Evolutionary conservation across 1,140 invertebrate species (phyloP), one percentile per base, ranked within the genome.

Genomic region (Orchestia grillus): DNA sequence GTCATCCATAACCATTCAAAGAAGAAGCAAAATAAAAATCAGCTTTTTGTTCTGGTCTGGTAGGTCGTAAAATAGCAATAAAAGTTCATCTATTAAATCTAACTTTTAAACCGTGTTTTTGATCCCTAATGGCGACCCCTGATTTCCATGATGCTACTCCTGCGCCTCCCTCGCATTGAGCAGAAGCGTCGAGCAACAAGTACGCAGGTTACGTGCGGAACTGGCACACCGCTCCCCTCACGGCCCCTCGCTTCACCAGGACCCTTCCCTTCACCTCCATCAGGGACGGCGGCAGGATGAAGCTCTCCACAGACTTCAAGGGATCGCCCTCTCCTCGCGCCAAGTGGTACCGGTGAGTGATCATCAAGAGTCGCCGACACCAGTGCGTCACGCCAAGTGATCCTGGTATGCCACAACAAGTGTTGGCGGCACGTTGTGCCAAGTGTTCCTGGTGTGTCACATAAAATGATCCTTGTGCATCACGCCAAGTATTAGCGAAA

Each of bases 341-440:
- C 91, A 98, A 98, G 94, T 99, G 99, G 98, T 98, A 98, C 97
- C 98, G 98, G 97, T 98, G 99, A 96, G 96, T 87, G 15, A 77
- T 90, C 88, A 19, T 42, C 47, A 16, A 4, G 42, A 36, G n/a
- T 95, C 3, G 3, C 95, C 6, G 62, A 44, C 3, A 42, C 41
- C 3, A 4, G 8, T 15, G 36, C 36, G 8, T 87, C 15, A 19
- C 43, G 42, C 88, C 41, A 23, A 28, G 36, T 23, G 28, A 77
- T 23, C 36, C 62, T 77, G 62, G 36, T 53, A 19, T 6, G 47
- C 47, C 6, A 53, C 6, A 6, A 6, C 47, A 53, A 53, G 19
- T 53, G 47, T 8, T 19, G 6, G 6, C 6, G 6, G 19, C 47
- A 19, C 47, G 47, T 53, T 19, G 19, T 6, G 3, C 28, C 36